Conservation (phyloP, 2,113 vertebrate species). For the Melanocharis versteri region DNA sequence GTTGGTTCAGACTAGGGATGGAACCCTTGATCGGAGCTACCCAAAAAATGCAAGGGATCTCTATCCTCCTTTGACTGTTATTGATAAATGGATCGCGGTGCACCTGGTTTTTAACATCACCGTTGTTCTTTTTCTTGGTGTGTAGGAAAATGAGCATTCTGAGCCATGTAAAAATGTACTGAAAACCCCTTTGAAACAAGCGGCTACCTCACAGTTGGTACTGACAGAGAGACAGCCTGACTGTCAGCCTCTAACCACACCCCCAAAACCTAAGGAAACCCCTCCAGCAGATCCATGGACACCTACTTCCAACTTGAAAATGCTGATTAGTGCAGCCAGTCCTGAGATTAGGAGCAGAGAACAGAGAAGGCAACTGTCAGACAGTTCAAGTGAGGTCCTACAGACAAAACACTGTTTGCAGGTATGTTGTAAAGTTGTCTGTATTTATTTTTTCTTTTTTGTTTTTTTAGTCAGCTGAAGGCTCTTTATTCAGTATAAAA, state of each 20-base stretch:
- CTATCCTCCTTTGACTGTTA: accelerated
- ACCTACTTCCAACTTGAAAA: constrained; percentile 93
- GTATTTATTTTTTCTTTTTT: not conserved
- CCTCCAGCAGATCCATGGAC: constrained; percentile 89
- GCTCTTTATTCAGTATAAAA: not conserved
- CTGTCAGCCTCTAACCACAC: constrained; percentile 82
- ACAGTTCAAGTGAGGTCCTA: constrained; percentile 58
- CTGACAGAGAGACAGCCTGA: constrained; percentile 58
- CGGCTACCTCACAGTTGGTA: constrained; percentile 10
- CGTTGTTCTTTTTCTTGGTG: not conserved
- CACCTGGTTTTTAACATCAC: not conserved
- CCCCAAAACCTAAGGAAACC: constrained; percentile 81
- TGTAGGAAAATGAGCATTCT: constrained; percentile 76
- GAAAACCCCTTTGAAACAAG: constrained; percentile 74
- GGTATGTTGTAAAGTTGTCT: constrained; percentile 60
- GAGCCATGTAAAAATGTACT: constrained; percentile 53
- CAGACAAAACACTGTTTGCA: constrained; percentile 73
- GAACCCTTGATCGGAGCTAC: accelerated
- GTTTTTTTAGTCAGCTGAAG: not conserved
- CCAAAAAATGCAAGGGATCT: not conserved
- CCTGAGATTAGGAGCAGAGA: constrained; percentile 93
- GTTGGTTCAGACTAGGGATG: not conserved
- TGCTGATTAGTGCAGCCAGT: constrained; percentile 93
- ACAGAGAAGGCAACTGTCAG: constrained; percentile 73
- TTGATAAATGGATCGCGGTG: accelerated